Conservation (phyloP, 2,113 vertebrate genomes). For the Lichenostomus cassidix region DNA sequence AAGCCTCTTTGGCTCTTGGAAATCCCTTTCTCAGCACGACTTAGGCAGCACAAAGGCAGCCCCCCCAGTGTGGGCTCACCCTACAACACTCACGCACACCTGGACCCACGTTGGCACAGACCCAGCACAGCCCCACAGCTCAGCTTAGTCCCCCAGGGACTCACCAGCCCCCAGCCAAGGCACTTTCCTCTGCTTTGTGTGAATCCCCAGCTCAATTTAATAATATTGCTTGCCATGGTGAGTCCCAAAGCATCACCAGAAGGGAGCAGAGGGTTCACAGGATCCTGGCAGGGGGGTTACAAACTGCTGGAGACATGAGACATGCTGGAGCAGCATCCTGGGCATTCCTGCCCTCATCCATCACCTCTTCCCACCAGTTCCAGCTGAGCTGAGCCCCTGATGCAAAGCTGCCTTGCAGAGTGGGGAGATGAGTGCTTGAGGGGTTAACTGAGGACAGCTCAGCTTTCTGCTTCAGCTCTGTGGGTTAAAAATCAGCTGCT, state of each 20-base stretch:
- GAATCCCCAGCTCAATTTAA: background rate
- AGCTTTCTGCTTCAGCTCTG: background rate
- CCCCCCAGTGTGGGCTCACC: fast-evolving
- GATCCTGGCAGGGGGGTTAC: background rate
- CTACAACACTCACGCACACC: fast-evolving
- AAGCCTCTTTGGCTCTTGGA: constrained; percentile 36
- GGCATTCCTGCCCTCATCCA: background rate
- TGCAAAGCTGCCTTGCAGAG: background rate
- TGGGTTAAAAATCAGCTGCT: background rate
- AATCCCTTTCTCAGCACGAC: background rate
- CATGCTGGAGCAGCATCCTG: fast-evolving
- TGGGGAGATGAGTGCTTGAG: background rate
- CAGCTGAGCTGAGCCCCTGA: background rate
- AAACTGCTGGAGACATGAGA: background rate
- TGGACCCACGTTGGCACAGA: fast-evolving
- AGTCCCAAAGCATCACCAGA: background rate
- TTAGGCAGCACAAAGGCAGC: background rate
- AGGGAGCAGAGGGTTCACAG: background rate
- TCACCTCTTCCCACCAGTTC: background rate
- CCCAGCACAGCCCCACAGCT: background rate
- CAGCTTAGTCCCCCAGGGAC: background rate
- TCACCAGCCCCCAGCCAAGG: background rate
- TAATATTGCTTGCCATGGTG: background rate
- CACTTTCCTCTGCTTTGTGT: background rate
- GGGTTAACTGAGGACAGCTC: constrained; percentile 32